Conservation (phyloP, 2,113 vertebrate species). For the Dromiciops gliroides region DNA sequence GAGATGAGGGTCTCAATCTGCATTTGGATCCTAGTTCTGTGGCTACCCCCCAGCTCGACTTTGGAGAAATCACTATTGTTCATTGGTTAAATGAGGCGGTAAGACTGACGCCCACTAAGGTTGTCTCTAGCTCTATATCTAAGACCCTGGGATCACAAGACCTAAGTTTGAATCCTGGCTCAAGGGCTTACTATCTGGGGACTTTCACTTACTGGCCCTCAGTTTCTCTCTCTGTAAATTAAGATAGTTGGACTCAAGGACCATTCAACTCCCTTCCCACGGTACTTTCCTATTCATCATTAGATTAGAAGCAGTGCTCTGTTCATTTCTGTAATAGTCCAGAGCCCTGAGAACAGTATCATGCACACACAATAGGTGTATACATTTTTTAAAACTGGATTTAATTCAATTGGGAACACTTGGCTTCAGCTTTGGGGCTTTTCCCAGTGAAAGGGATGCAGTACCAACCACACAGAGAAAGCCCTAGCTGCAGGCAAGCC, state of each 20-base stretch:
- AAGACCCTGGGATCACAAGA: neutral
- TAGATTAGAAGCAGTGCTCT: neutral
- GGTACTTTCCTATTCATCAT: neutral
- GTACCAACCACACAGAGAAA: neutral
- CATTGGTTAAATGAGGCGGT: neutral
- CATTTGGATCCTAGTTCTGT: neutral
- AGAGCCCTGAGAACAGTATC: neutral
- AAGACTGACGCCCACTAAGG: neutral
- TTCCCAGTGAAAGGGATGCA: neutral
- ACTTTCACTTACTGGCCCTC: neutral
- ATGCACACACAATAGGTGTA: neutral
- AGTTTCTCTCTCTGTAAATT: neutral
- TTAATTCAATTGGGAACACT: neutral
- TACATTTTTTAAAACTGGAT: neutral
- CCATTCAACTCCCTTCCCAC: neutral
- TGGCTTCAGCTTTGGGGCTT: neutral
- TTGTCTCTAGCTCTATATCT: neutral
- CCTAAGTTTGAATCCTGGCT: neutral
- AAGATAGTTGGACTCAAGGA: neutral
- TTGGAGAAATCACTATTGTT: neutral
- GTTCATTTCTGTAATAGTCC: neutral
- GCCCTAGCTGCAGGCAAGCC: neutral
- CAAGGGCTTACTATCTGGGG: neutral
- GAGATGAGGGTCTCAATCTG: neutral
- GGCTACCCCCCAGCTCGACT: no score